Evolutionary conservation across 2,113 vertebrate genomes (phyloP), one percentile per base, ranked within the genome.

Genomic region (Electrona antarctica): DNA sequence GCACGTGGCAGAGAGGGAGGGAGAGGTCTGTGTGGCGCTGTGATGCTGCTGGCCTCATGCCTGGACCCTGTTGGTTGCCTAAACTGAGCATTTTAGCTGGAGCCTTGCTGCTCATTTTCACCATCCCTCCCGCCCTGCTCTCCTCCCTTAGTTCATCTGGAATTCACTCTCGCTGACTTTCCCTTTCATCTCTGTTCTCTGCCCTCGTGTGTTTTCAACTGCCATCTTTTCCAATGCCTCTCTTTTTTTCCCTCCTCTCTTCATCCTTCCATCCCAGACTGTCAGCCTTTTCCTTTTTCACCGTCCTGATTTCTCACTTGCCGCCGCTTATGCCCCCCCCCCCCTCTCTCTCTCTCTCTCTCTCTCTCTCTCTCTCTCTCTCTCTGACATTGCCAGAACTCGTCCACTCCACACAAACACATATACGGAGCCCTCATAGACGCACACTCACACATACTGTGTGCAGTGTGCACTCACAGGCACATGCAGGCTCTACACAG

Each of bases 361-460:
- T 81, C 71, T 71, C 67, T 21, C 11, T 11, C 50, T 13, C 63
- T 74, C 73, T 63, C 74, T 45, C 74, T 71, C 4, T 4, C 74
- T 81, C 71, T 71, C 67, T 90, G 86, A 88, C 87, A 83, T 86
- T 84, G 83, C 83, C 80, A 61, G 71, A 80, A 67, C 73, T 55
- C 59, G 82, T 76, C 64, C 52, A 60, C 51, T 73, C 73, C 67
- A 66, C 54, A 10, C 63, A 14, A 15, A 4, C 29, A n/a, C 14
- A 52, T n/a, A 49, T 41, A 41, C 33, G 3, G 33, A 4, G 33
- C 3, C 10, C n/a, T 9, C 58, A 52, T 12, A 57, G 15, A 70
- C 11, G 6, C 68, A 61, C 48, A 52, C 57, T 47, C 14, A 56
- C 13, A 56, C 33, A 67, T 12, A 55, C 45, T 7, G 0, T 72